Percentiles rank a stretch among this genome's conserved stretches.
Evolutionary conservation across 2,113 vertebrate genomes (phyloP).

Genomic region (Sylvilagus bachmani): DNA sequence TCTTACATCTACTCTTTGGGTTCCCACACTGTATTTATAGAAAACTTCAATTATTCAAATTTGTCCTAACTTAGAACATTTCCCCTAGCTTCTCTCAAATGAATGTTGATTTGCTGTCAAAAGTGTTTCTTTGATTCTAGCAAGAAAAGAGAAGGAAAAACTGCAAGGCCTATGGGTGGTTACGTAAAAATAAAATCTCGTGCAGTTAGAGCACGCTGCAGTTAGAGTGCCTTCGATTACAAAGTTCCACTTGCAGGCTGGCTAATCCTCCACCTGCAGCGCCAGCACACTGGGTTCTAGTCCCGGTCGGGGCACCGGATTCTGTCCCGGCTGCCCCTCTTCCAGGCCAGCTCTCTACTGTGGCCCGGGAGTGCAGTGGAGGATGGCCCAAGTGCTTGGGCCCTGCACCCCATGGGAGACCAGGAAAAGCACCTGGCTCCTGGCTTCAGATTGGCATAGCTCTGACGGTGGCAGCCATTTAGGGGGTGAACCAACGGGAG

Average conservation of each 20-base stretch:
- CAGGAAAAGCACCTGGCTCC: no score
- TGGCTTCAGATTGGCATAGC: no score
- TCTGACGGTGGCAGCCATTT: no score
- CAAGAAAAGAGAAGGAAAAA: not conserved
- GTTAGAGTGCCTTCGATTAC: not conserved
- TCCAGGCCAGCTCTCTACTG: no score
- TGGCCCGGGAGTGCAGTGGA: no score
- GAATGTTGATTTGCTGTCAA: not conserved
- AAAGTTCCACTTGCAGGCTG: not conserved
- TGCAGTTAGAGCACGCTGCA: fast-evolving
- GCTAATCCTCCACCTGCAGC: no score
- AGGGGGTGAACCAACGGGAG: no score
- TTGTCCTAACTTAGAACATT: not conserved
- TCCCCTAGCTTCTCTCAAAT: not conserved
- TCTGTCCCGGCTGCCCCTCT: no score
- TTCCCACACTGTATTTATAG: not conserved
- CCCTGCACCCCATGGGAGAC: no score
- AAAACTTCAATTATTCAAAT: constrained; percentile 12
- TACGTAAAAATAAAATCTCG: not conserved
- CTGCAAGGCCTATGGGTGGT: not conserved
- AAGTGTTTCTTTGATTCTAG: not conserved
- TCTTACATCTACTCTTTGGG: not conserved
- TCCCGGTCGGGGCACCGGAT: no score
- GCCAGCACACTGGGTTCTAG: no score
- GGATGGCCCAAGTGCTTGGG: no score